phyloP scores from a whole-genome alignment of 2,888 invertebrate species.

The Ectobius pallidus region DNA sequence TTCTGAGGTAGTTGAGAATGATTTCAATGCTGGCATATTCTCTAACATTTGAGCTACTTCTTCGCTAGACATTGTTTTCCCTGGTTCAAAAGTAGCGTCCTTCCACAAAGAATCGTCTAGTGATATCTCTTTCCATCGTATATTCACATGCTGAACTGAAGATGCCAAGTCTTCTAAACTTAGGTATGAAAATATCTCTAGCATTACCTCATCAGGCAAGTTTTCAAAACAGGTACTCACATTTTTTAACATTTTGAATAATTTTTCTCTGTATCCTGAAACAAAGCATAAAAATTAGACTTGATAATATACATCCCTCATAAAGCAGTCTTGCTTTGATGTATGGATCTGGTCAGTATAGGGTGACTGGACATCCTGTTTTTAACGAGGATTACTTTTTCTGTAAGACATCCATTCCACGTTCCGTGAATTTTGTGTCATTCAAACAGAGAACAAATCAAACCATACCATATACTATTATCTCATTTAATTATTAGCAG shows the following conservation, averaged over 20 bases:
- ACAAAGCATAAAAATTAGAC: too few relatives aligned
- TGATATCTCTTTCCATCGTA: background rate
- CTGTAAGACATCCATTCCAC: too few relatives aligned
- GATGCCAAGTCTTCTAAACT: slow-evolving; percentile 5
- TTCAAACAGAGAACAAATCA: too few relatives aligned
- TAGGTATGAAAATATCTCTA: slow-evolving; percentile 17
- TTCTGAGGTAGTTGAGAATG: background rate
- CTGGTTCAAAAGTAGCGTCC: background rate
- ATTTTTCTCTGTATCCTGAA: background rate
- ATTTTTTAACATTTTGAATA: background rate
- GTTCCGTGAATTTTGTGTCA: too few relatives aligned
- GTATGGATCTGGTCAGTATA: too few relatives aligned
- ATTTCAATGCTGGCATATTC: background rate
- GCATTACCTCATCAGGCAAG: slow-evolving; percentile 11
- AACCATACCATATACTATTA: too few relatives aligned
- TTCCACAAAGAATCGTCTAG: background rate
- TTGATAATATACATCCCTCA: too few relatives aligned
- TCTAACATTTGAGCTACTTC: background rate
- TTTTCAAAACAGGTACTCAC: background rate
- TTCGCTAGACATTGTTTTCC: background rate
- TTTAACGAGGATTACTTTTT: too few relatives aligned
- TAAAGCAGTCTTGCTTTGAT: too few relatives aligned
- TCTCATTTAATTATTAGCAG: too few relatives aligned
- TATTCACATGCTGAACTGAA: slow-evolving; percentile 6
- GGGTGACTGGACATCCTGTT: too few relatives aligned